Evolutionary conservation across 30 jellyfish, hydroid and myxozoan genomes (phyloP).

Genomic region (Hydra vulgaris): DNA sequence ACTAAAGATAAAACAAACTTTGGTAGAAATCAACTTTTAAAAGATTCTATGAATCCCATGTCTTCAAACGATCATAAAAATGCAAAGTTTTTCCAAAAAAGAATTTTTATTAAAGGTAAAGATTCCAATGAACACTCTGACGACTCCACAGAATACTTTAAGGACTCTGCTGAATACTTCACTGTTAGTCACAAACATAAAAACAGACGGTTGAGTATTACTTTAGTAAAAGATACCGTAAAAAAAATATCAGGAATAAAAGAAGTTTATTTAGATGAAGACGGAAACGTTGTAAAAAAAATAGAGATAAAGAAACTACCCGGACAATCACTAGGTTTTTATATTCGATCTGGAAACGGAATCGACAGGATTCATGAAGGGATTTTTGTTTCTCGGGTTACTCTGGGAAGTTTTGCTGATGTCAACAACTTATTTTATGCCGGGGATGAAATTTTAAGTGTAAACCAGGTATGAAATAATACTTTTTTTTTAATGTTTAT

Average conservation of each 20-base stretch:
- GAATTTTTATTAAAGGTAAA: conserved; percentile 3
- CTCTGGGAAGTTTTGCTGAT: conserved; percentile 72
- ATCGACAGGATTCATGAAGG: conserved; percentile 69
- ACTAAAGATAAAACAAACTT: conserved; percentile 13
- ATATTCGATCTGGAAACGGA: conserved; percentile 81
- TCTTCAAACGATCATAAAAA: neutral
- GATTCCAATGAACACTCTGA: too few relatives aligned
- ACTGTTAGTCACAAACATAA: neutral
- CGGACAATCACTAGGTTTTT: conserved; percentile 84
- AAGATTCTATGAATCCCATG: conserved; percentile 15
- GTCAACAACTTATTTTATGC: conserved; percentile 63
- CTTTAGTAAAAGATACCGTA: conserved; percentile 34
- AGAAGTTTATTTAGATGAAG: conserved; percentile 48
- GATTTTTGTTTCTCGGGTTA: conserved; percentile 76
- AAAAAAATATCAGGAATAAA: conserved; percentile 55
- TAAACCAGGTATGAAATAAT: conserved; percentile 34
- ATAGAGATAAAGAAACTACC: conserved; percentile 64
- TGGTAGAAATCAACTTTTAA: conserved; percentile 4
- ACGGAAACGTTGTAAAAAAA: conserved; percentile 64
- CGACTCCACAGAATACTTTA: neutral
- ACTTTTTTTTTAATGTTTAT: too few relatives aligned
- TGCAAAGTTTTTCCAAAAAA: neutral
- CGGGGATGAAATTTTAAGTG: conserved; percentile 81
- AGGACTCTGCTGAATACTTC: neutral
- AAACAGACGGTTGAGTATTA: conserved; percentile 8